Evolutionary conservation across 2,888 invertebrate species (phyloP).

Genomic region (Tuta absoluta): DNA sequence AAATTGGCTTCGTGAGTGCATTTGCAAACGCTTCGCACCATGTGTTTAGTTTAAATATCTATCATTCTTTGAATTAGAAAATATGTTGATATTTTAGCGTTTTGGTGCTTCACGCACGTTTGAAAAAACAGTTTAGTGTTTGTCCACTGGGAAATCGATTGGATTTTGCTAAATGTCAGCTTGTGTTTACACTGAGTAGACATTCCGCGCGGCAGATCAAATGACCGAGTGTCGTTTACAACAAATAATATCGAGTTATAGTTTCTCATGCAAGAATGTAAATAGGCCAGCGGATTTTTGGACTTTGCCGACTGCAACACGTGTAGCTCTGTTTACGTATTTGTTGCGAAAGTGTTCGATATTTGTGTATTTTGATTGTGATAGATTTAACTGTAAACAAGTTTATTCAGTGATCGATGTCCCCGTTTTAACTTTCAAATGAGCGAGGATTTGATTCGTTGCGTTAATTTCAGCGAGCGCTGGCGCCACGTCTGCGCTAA

Average conservation of each 20-base stretch:
- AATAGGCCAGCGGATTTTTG: slow-evolving; percentile 26
- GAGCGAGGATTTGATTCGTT: slow-evolving; percentile 2
- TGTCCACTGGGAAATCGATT: slow-evolving; percentile 52
- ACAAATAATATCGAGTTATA: slow-evolving; percentile 40
- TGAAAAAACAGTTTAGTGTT: slow-evolving; percentile 39
- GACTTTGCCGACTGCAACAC: slow-evolving; percentile 3
- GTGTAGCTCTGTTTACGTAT: slow-evolving; percentile 11
- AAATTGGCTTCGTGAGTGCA: slow-evolving; percentile 43
- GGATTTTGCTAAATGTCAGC: slow-evolving; percentile 37
- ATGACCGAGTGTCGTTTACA: slow-evolving; percentile 56
- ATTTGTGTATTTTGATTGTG: neutral
- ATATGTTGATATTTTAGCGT: too few species aligned
- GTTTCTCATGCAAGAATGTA: slow-evolving; percentile 30
- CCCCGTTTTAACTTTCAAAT: slow-evolving; percentile 14
- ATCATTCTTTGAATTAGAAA: too few species aligned
- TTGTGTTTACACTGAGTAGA: slow-evolving; percentile 57
- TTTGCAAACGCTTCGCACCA: slow-evolving; percentile 58
- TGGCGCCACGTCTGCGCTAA: slow-evolving; percentile 16
- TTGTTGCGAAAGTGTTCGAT: slow-evolving; percentile 8
- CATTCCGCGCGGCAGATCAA: slow-evolving; percentile 58
- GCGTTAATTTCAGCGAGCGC: slow-evolving; percentile 13
- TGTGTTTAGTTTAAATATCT: too few species aligned
- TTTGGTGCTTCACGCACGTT: too few species aligned
- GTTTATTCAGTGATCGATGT: neutral
- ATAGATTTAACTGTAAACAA: neutral